phyloP scores from a whole-genome alignment of 2,888 invertebrate genomes.

The Argyra leucocephala region DNA sequence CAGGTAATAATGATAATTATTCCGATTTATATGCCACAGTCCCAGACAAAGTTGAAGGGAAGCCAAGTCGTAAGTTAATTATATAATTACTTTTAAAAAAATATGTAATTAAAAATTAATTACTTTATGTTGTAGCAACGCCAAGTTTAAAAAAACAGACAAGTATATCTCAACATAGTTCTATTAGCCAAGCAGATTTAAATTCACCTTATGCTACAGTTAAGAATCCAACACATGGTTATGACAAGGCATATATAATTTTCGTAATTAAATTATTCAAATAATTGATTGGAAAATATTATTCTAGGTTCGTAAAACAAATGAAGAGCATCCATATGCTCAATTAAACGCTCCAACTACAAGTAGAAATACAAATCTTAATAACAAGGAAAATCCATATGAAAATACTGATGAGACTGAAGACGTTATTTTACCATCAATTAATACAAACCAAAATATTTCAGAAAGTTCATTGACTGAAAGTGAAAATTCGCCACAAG shows the following conservation, averaged over 20 bases:
- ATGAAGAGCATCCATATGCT: conserved; percentile 42
- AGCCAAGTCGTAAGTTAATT: conserved; percentile 38
- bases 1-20: conserved; percentile 57
- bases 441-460: conserved; percentile 22
- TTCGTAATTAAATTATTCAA: not conserved
- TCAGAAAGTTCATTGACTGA: conserved; percentile 11
- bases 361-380: conserved; percentile 19
- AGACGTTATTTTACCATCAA: conserved; percentile 15
- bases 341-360: conserved; percentile 40
- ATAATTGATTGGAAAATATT: not conserved
- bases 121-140: conserved; percentile 29
- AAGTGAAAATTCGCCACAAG: conserved; percentile 33
- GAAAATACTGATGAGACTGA: conserved; percentile 22
- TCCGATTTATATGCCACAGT: conserved; percentile 82
- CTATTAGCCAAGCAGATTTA: conserved; percentile 49
- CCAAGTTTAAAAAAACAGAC: conserved; percentile 43
- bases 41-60: conserved; percentile 48
- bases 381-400: conserved; percentile 20
- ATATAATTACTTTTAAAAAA: conserved; percentile 4
- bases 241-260: conserved; percentile 47
- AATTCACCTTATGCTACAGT: conserved; percentile 57
- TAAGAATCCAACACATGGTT: conserved; percentile 56
- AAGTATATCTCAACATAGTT: conserved; percentile 53
- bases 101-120: not conserved
- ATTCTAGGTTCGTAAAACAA: conserved; percentile 31